A percentile compares a stretch with the other conserved stretches of the same genome.
phyloP scores from a whole-genome alignment of 2,888 invertebrate genomes.

The Poecilobothrus nobilitatus region DNA sequence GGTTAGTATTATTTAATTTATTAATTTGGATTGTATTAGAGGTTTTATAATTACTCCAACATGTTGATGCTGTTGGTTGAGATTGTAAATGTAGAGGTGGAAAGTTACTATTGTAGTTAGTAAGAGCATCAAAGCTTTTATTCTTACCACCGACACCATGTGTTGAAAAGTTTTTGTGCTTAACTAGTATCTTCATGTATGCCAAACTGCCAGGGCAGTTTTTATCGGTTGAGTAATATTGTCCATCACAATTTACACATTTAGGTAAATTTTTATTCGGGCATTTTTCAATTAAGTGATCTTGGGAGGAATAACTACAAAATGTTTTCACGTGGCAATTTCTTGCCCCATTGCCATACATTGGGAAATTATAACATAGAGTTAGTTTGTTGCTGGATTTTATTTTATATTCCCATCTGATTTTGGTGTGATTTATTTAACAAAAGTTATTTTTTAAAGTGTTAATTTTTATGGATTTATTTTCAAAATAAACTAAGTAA shows the following conservation, averaged over 20 bases:
- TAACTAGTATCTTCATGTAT: background rate
- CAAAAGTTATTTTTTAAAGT: background rate
- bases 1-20: too few species aligned
- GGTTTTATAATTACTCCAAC: too few species aligned
- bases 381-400: background rate
- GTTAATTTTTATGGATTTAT: slow-evolving; percentile 9
- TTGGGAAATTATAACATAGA: background rate
- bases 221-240: background rate
- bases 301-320: background rate
- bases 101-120: too few species aligned
- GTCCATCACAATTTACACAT: background rate
- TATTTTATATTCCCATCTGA: background rate
- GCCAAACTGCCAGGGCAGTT: background rate
- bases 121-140: too few species aligned
- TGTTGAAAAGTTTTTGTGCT: too few species aligned
- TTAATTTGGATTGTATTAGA: too few species aligned
- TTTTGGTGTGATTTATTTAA: background rate
- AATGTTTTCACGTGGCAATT: background rate
- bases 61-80: too few species aligned
- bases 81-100: too few species aligned
- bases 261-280: background rate
- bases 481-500: slow-evolving; percentile 11
- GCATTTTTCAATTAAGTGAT: background rate
- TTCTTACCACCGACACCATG: too few species aligned
- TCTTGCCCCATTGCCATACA: background rate